Evolutionary conservation across 1,140 invertebrate species (phyloP).

Genomic region (Neuroterus valhalla): DNA sequence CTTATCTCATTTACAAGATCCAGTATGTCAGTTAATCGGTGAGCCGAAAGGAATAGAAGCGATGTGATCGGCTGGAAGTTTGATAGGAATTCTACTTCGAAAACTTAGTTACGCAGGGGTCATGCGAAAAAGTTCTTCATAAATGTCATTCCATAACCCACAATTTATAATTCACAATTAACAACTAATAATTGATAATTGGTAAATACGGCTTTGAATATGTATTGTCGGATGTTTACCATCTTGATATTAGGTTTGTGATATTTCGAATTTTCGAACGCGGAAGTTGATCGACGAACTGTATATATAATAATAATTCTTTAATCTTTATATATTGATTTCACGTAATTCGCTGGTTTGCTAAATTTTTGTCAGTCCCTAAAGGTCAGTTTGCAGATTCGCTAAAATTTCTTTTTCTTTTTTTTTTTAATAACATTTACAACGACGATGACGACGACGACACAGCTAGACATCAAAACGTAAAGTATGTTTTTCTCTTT

Average conservation of each 20-base stretch:
- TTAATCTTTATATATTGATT: constrained; percentile 8
- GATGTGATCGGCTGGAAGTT: constrained; percentile 26
- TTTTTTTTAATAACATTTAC: constrained; percentile 24
- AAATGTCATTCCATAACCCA: background rate
- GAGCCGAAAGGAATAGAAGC: constrained; percentile 23
- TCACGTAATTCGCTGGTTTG: constrained; percentile 23
- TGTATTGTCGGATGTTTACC: constrained; percentile 24
- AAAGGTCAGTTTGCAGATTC: constrained; percentile 21
- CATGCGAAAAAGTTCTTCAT: background rate
- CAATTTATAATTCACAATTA: constrained; percentile 18
- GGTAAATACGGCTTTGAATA: background rate
- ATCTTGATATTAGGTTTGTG: constrained; percentile 18
- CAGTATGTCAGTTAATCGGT: constrained; percentile 27
- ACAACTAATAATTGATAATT: background rate
- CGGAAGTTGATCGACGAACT: background rate
- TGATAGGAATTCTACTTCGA: constrained; percentile 30
- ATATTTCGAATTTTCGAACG: constrained; percentile 14
- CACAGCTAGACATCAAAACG: constrained; percentile 30
- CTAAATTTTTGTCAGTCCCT: constrained; percentile 7
- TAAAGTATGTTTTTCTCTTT: constrained; percentile 26
- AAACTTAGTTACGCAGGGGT: constrained; percentile 22
- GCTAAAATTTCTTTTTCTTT: constrained; percentile 12
- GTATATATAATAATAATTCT: background rate
- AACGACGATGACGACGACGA: constrained; percentile 30
- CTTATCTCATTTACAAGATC: constrained; percentile 27